Evolutionary conservation across 2,113 vertebrate species (phyloP).

Genomic region (Muscicapa adusta): DNA sequence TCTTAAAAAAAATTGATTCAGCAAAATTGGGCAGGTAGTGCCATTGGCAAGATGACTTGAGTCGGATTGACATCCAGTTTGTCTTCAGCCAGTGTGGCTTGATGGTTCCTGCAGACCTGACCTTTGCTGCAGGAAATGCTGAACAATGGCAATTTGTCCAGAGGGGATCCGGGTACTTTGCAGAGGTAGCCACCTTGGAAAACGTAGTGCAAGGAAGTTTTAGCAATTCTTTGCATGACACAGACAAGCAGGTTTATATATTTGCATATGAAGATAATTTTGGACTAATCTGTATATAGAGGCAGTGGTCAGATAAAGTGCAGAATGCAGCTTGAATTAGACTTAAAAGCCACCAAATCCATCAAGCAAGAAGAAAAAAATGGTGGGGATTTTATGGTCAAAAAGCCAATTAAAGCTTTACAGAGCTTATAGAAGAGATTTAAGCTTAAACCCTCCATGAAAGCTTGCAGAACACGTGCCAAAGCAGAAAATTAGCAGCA

Average conservation of each 20-base stretch:
- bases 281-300: neutral
- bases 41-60: neutral
- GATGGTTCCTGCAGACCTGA: neutral
- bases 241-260: neutral
- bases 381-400: neutral
- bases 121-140: neutral
- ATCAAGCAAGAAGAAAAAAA: neutral
- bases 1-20: neutral
- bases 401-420: constrained; percentile 38
- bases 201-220: neutral
- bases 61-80: neutral
- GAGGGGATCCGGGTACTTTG: neutral
- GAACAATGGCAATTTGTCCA: neutral
- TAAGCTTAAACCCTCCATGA: neutral
- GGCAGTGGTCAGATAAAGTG: neutral
- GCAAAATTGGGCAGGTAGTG: neutral
- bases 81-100: neutral
- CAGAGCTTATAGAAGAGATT: constrained; percentile 2
- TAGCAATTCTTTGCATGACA: neutral
- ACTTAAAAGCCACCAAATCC: constrained; percentile 15
- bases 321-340: neutral
- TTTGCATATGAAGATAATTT: neutral
- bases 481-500: constrained; percentile 16
- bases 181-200: neutral
- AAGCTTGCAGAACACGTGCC: neutral